Evolutionary conservation across 2,797 vertebrate genomes (phyloP).

Genomic region (Rhinophrynus dorsalis): DNA sequence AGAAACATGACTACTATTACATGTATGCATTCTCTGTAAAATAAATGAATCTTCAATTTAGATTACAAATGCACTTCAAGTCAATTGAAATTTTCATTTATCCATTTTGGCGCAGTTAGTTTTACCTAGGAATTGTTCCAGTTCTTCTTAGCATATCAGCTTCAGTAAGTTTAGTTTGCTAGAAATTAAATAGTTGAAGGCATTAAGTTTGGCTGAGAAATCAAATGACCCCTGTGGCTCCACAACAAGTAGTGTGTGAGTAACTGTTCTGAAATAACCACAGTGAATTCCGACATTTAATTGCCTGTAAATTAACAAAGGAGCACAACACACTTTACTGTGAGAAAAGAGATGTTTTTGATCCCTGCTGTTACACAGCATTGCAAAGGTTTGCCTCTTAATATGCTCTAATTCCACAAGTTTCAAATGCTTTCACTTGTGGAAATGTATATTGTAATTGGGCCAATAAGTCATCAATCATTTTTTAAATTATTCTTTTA

Average conservation of each 20-base stretch:
- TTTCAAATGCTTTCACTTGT: conserved; percentile 11
- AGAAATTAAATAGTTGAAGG: conserved; percentile 60
- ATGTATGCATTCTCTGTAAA: too few species aligned
- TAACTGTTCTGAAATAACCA: conserved; percentile 53
- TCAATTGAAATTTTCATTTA: too few species aligned
- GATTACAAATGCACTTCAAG: too few species aligned
- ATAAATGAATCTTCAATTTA: too few species aligned
- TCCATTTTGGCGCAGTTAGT: too few species aligned
- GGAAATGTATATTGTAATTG: conserved; percentile 27
- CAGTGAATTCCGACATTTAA: conserved; percentile 52
- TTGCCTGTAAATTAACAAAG: conserved; percentile 63
- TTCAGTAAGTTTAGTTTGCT: conserved; percentile 51
- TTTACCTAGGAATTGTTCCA: too few species aligned
- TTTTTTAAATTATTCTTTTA: conserved; percentile 54
- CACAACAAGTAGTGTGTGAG: conserved; percentile 55
- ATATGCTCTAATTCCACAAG: conserved; percentile 42
- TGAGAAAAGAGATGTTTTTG: conserved; percentile 56
- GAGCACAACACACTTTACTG: conserved; percentile 56
- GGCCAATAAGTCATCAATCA: conserved; percentile 51
- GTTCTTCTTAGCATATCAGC: too few species aligned
- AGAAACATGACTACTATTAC: too few species aligned
- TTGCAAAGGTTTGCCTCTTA: conserved; percentile 50
- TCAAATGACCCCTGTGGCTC: conserved; percentile 54
- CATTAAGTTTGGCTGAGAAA: conserved; percentile 60
- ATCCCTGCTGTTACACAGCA: conserved; percentile 59